These are phyloP conservation scores for Cassiopea xamachana DNA, from an alignment of 30 jellyfish, hydroid and myxozoan species.

Conservation along the genomic window DNA sequence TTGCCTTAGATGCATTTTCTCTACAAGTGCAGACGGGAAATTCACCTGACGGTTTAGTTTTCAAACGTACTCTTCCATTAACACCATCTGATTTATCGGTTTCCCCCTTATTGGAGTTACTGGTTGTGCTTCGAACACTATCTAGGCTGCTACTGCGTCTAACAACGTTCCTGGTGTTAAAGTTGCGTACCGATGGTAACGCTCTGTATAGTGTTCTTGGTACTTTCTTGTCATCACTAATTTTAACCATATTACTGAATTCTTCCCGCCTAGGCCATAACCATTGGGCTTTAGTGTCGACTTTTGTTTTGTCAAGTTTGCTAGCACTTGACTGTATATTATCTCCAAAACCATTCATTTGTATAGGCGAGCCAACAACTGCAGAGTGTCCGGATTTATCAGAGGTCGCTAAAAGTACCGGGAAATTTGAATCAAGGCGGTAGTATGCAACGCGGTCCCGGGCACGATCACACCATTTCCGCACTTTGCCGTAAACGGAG, in stretches of 20 bases:
- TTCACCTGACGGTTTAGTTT: not conserved
- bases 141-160: conserved; percentile 61
- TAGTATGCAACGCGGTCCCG: conserved; percentile 67
- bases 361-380: conserved; percentile 71
- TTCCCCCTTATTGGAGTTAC: not conserved
- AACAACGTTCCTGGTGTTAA: conserved; percentile 12
- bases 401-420: conserved; percentile 33
- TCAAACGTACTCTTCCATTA: not conserved
- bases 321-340: conserved; percentile 53
- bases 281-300: conserved; percentile 65
- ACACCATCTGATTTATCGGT: not conserved
- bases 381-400: conserved; percentile 60
- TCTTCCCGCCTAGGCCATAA: conserved; percentile 74
- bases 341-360: conserved; percentile 66
- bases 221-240: conserved; percentile 11
- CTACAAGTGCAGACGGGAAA: not conserved
- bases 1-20: not conserved
- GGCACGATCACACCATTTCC: conserved; percentile 82
- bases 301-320: conserved; percentile 36
- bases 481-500: conserved; percentile 58
- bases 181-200: conserved; percentile 51
- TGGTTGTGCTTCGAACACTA: conserved; percentile 20
- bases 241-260: conserved; percentile 13
- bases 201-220: conserved; percentile 9
- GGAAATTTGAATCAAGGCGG: conserved; percentile 48